Conservation (phyloP, 2,888 invertebrate genomes). For the Ophion costatus region DNA sequence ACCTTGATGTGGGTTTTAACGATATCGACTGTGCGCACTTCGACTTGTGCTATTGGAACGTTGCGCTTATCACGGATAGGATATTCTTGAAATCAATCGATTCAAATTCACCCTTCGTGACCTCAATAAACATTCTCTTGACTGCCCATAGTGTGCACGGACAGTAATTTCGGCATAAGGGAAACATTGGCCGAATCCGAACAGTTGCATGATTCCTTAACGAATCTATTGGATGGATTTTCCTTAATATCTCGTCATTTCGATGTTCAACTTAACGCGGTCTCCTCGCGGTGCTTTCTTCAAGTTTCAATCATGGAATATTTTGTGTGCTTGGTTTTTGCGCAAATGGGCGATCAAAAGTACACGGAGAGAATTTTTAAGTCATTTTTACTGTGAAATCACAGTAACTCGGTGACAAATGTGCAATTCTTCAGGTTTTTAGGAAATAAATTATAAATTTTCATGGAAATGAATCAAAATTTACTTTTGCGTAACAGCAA, state of each 20-base stretch:
- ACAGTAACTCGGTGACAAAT: too few relatives aligned
- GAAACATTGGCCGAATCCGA: background rate
- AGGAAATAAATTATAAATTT: too few relatives aligned
- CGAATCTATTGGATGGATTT: background rate
- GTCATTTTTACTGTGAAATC: too few relatives aligned
- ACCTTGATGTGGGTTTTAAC: background rate
- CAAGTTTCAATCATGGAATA: background rate
- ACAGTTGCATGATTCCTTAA: background rate
- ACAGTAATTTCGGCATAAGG: constrained; percentile 7
- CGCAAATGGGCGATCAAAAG: too few relatives aligned
- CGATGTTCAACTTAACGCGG: background rate
- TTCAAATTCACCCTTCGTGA: background rate
- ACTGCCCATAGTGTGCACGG: background rate
- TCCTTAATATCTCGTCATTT: background rate
- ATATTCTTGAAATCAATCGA: constrained; percentile 3
- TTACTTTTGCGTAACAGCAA: too few relatives aligned
- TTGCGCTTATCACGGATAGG: background rate
- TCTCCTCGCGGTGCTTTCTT: background rate
- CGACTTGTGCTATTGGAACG: background rate
- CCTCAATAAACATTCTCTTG: constrained; percentile 15
- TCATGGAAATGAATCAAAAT: too few relatives aligned
- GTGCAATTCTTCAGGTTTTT: too few relatives aligned
- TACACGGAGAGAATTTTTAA: too few relatives aligned
- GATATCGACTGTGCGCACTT: background rate
- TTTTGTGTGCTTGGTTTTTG: too few relatives aligned